Percentiles rank a stretch among this genome's conserved stretches.
Conservation (phyloP, 2,888 invertebrate genomes). For the Tortricodes alternella region DNA sequence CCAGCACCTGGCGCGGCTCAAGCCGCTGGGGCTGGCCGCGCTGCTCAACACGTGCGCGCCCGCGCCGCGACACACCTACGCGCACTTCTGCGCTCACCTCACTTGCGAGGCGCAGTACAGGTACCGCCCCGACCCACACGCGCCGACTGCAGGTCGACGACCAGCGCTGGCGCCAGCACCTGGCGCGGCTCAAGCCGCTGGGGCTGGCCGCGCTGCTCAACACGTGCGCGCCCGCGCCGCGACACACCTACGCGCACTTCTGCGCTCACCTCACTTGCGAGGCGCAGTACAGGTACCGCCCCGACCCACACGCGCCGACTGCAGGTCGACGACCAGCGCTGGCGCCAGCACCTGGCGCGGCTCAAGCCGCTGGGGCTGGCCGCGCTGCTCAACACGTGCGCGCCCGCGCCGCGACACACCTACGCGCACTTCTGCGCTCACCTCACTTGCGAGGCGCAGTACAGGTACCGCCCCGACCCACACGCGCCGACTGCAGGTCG, state of each 20-base stretch:
- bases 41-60: constrained; percentile 97
- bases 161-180: constrained; percentile 93
- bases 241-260: constrained; percentile 94
- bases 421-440: constrained; percentile 97
- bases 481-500: constrained; percentile 96
- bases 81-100: constrained; percentile 96
- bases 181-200: constrained; percentile 94
- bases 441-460: constrained; percentile 94
- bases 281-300: constrained; percentile 83
- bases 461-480: constrained; percentile 84
- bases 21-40: constrained; percentile 95
- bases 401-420: constrained; percentile 91
- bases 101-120: constrained; percentile 92
- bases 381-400: constrained; percentile 97
- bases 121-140: constrained; percentile 86
- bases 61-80: constrained; percentile 92
- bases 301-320: constrained; percentile 93
- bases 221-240: constrained; percentile 95
- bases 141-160: constrained; percentile 98
- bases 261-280: constrained; percentile 97
- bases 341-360: constrained; percentile 92
- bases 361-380: constrained; percentile 96
- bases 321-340: constrained; percentile 97
- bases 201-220: constrained; percentile 95
- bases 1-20: constrained; percentile 91